These are phyloP conservation scores for Poecilobothrus nobilitatus DNA, from an alignment of 2,888 invertebrate genomes.

Conservation along the genomic window DNA sequence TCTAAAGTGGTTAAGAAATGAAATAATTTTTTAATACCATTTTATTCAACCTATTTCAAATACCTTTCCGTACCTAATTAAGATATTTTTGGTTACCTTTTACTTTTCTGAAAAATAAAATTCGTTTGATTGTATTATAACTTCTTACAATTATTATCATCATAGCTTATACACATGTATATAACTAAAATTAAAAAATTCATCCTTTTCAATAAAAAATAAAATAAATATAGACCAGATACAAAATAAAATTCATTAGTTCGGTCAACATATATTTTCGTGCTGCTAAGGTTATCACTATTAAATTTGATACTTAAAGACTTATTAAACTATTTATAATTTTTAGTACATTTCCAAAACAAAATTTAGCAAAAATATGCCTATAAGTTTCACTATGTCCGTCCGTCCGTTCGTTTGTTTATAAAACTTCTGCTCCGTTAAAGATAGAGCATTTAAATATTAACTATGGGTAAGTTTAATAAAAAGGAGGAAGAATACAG, in stretches of 20 bases:
- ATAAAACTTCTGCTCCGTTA: no score
- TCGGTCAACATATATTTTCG: neutral
- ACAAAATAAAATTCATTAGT: neutral
- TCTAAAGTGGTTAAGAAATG: no score
- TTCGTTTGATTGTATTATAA: neutral
- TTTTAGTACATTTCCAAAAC: no score
- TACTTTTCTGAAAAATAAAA: neutral
- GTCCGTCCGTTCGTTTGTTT: no score
- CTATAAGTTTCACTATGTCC: no score
- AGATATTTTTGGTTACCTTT: neutral
- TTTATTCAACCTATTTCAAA: neutral
- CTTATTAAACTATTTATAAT: neutral
- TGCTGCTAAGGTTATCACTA: neutral
- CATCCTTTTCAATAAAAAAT: no score
- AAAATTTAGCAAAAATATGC: no score
- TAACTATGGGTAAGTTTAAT: no score
- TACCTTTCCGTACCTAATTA: neutral
- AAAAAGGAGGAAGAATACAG: no score
- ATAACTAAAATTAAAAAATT: neutral
- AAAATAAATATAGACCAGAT: no score
- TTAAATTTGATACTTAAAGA: neutral
- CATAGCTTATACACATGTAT: neutral
- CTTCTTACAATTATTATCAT: neutral
- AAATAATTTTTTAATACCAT: neutral
- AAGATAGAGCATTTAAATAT: no score